Percentiles rank a stretch among this genome's conserved stretches.
These are phyloP conservation scores for Epistrophe eligans DNA, from an alignment of 2,888 invertebrate genomes.

Conservation along the genomic window DNA sequence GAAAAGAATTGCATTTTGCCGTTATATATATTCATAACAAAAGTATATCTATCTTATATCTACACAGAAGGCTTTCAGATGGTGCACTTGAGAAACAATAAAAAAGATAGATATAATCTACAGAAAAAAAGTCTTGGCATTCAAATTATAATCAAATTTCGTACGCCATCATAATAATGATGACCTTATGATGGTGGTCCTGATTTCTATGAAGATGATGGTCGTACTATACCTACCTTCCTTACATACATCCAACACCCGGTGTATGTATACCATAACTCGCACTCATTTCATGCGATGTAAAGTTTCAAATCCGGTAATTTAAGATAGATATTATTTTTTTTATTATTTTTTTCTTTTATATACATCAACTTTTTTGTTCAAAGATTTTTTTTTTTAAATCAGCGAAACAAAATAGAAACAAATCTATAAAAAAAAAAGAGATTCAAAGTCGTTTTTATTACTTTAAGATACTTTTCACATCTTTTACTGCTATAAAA, in stretches of 20 bases:
- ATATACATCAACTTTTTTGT: constrained; percentile 5
- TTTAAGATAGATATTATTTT: constrained; percentile 21
- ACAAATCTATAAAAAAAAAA: constrained; percentile 10
- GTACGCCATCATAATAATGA: constrained; percentile 32
- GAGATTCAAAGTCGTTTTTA: constrained; percentile 42
- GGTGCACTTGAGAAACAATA: constrained; percentile 30
- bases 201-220: background rate
- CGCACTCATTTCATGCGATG: background rate
- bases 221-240: background rate
- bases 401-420: constrained; percentile 11
- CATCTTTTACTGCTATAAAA: constrained; percentile 52
- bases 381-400: constrained; percentile 1
- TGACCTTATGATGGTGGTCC: constrained; percentile 48
- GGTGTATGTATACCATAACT: background rate
- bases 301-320: constrained; percentile 64
- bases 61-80: background rate
- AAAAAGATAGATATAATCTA: background rate
- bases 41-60: background rate
- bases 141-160: constrained; percentile 41
- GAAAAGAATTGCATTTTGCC: constrained; percentile 15
- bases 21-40: background rate
- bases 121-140: constrained; percentile 35
- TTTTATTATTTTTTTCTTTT: constrained; percentile 1
- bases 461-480: constrained; percentile 61
- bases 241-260: too few relatives aligned